Evolutionary conservation across 2,888 invertebrate genomes (phyloP), one percentile per base, ranked within the genome.

Genomic region (Dryobota labecula): DNA sequence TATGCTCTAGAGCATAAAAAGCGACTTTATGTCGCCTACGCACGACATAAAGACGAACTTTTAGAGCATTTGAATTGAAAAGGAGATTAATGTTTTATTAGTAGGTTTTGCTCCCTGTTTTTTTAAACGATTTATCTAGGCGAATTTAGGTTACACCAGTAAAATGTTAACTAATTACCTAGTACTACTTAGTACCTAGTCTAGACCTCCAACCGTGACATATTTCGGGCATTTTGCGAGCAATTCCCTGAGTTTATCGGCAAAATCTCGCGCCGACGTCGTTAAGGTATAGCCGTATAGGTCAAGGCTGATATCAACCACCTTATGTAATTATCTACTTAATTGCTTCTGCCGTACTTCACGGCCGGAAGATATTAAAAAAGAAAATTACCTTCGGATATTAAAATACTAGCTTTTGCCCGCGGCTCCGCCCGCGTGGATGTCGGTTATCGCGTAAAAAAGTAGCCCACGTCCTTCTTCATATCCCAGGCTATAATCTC

Each of bases 261-360:
- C 45, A 33, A 51, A 51, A 76, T 74, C 62, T 80, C 51, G 61
- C 61, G 41, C 63, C 45, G 64, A 72, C 58, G 58, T 73, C 79
- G 53, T 76, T 78, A 60, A 33, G 24, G 30, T 53, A 51, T 27
- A 6, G 6, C 13, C 13, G 24, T 13, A 53, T 63, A 76, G 75
- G 73, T 78, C 78, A 70, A 63, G 66, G 76, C 38, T 53, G 53
- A n/a, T 58, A 65, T 57, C 49, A 30, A 49, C 72, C 63, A 30
- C 53, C 47, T 63, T 54, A 30, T 47, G 51, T 72, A 76, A 78
- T 76, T 64, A 36, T 36, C 8, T 36, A 76, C 53, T 64, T 76
- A 63, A 78, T 72, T 63, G 63, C 43, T 13, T 78, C 18, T 57
- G 45, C 24, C 24, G 43, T 41, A 13, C 57, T 58, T 20, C 9